Base-by-base conservation (phyloP, 2,113 vertebrate species). In the Pomatorhinus ruficollis region DNA sequence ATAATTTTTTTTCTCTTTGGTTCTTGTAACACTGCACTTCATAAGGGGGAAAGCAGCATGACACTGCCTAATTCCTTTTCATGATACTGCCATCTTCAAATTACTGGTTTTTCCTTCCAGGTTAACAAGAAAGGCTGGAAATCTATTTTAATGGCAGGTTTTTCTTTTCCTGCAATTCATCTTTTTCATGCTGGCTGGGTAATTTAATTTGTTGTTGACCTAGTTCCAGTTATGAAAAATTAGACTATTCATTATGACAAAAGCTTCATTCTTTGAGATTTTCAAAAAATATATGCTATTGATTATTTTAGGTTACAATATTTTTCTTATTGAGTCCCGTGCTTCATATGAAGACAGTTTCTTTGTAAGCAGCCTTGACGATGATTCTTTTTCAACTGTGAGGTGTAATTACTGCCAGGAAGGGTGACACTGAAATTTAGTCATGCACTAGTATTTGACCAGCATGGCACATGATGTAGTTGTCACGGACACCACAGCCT, bases 161-260 rank as follows among this genome's bases (percentile, higher is more conserved):
- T 93, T 72, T 52, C 57, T 91, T 95, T 93, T 79, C 57, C 37
- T 76, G 37, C 33, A 94, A 65, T 76, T 94, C 57, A 72, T 57
- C 28, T 71, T 80, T 88, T 69, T 76, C 27, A 25, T 65, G 42
- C 54, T 88, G 66, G 9, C 39, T 86, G 33, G 15, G 35, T 42
- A 85, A 70, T 75, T 76, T 63, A 83, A 65, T 82, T 81, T 93
- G 63, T 83, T 77, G 79, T 81, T 86, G 91, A 96, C 94, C 95
- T 94, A 60, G 49, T 92, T 97, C 50, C 45, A 54, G 19, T 66
- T 80, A 52, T 2, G 3, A 72, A 63, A 88, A 64, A 65, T 82
- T 27, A 78, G 53, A 65, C 24, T 86, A 30, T 60, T 84, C 22
- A 25, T 70, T 78, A 82, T 88, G 87, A 68, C 71, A 89, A 85